Percentiles rank a stretch among this genome's conserved stretches.
Conservation (phyloP, 2,797 vertebrate species). For the Florisuga fusca region DNA sequence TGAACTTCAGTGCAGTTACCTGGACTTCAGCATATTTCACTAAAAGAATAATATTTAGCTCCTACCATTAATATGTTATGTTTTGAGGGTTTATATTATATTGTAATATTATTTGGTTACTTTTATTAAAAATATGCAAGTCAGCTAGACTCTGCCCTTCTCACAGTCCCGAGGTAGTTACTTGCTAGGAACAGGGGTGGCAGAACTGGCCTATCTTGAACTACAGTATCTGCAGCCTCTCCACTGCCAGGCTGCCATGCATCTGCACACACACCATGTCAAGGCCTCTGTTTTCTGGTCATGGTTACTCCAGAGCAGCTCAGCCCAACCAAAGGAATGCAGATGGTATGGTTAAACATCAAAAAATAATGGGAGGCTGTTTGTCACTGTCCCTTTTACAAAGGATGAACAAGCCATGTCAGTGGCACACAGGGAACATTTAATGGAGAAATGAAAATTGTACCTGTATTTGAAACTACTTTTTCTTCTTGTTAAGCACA, state of each 20-base stretch:
- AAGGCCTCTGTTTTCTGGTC: not conserved
- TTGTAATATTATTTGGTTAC: not conserved
- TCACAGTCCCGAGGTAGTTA: not conserved
- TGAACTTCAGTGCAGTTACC: not conserved
- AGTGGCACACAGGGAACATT: not conserved
- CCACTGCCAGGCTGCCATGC: rapidly evolving
- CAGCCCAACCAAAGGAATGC: not conserved
- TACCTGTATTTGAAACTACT: not conserved
- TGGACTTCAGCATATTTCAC: rapidly evolving
- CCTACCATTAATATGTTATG: not conserved
- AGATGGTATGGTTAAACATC: not conserved
- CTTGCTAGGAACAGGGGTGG: not conserved
- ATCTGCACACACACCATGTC: rapidly evolving
- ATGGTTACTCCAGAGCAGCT: not conserved
- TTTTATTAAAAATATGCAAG: not conserved
- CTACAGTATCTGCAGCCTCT: not conserved
- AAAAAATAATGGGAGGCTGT: not conserved
- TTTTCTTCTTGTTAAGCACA: not conserved
- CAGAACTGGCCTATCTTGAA: not conserved
- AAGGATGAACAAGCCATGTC: not conserved
- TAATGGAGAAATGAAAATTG: not conserved
- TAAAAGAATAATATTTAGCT: not conserved
- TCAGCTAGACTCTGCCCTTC: not conserved
- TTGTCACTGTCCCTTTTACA: not conserved
- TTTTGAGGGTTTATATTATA: not conserved